A percentile compares a stretch with the other conserved stretches of the same genome.
Conservation (phyloP, 23 tunicate species). For the Phallusia fumigata region DNA sequence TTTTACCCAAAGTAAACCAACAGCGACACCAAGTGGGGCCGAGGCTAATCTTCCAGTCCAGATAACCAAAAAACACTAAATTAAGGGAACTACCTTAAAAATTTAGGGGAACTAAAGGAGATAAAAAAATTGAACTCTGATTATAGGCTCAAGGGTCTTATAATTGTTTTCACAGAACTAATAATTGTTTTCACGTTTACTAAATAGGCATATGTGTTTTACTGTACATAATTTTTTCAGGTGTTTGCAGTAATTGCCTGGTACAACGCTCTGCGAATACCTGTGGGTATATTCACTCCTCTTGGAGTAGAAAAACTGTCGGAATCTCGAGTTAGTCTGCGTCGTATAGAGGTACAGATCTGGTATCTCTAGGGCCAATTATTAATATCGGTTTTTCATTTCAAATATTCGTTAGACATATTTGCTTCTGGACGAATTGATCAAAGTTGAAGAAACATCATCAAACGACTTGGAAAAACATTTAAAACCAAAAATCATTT, state of each 20-base stretch:
- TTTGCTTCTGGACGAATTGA: not conserved
- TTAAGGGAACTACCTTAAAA: too few species aligned
- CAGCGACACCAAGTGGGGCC: too few species aligned
- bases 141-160: too few species aligned
- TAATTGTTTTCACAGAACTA: too few species aligned
- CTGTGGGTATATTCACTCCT: constrained; percentile 60
- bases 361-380: not conserved
- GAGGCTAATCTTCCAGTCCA: too few species aligned
- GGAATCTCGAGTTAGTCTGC: constrained; percentile 45
- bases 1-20: not conserved
- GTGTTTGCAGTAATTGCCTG: constrained; percentile 64
- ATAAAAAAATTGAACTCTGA: too few species aligned
- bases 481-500: not conserved
- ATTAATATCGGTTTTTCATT: not conserved
- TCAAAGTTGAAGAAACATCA: not conserved
- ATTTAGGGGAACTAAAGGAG: too few species aligned
- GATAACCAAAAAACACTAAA: too few species aligned
- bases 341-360: constrained; percentile 48
- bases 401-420: not conserved
- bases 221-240: constrained; percentile 4
- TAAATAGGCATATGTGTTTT: too few species aligned
- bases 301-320: constrained; percentile 54
- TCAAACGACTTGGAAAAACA: not conserved
- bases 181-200: too few species aligned
- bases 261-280: constrained; percentile 43